Conservation (phyloP, 2,113 vertebrate species). For the Corythornis cristatus region DNA sequence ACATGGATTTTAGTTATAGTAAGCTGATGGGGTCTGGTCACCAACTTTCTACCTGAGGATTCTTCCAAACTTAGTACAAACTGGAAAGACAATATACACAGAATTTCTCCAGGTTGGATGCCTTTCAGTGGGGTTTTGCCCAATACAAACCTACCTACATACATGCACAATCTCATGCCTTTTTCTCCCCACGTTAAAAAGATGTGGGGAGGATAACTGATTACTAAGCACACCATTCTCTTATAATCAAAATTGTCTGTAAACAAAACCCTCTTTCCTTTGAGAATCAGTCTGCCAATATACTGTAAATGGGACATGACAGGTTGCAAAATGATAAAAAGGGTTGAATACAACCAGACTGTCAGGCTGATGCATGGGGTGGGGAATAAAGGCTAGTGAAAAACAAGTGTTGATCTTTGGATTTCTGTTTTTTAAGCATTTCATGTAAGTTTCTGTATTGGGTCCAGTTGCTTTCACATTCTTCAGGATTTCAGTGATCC, state of each 20-base stretch:
- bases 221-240: conserved; percentile 19
- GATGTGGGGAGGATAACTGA: conserved; percentile 1
- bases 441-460: background rate
- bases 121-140: background rate
- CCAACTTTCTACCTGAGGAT: background rate
- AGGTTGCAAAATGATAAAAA: conserved; percentile 66
- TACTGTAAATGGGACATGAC: conserved; percentile 59
- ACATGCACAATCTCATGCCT: background rate
- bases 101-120: background rate
- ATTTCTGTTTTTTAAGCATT: background rate
- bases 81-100: background rate
- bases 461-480: background rate
- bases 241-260: conserved; percentile 58
- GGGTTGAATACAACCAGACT: conserved; percentile 42
- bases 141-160: background rate
- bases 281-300: conserved; percentile 64
- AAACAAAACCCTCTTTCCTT: conserved; percentile 62
- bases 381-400: conserved; percentile 15
- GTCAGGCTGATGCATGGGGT: conserved; percentile 45
- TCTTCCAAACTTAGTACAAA: background rate
- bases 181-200: background rate
- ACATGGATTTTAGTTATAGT: background rate
- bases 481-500: background rate
- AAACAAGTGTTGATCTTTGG: background rate
- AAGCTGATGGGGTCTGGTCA: background rate